Evolutionary conservation across 2,797 vertebrate species (phyloP).

Genomic region (Chiloscyllium punctatum): DNA sequence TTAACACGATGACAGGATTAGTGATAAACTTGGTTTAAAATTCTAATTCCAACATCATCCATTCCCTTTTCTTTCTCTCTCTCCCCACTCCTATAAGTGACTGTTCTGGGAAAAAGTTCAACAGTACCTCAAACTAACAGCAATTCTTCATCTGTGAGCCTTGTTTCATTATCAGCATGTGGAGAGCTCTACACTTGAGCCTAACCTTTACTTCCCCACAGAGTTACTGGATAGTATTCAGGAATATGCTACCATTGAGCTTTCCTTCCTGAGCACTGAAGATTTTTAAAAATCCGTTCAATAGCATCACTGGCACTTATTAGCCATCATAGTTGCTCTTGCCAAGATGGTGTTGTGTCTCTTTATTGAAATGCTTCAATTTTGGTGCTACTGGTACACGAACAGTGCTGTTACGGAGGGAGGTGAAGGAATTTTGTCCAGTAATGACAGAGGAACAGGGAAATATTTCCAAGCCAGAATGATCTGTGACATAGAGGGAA

Average conservation of each 20-base stretch:
- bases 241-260: not conserved
- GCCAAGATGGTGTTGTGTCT: not conserved
- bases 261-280: not conserved
- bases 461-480: not conserved
- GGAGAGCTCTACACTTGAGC: not conserved
- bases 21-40: not conserved
- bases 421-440: not conserved
- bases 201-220: not conserved
- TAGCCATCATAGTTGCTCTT: not conserved
- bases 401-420: not conserved
- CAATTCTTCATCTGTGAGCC: not conserved
- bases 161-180: not conserved
- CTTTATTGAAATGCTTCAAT: not conserved
- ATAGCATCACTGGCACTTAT: not conserved
- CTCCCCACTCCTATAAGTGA: not conserved
- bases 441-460: not conserved
- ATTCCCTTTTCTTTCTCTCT: not conserved
- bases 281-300: not conserved
- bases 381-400: not conserved
- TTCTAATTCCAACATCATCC: not conserved
- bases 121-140: not conserved
- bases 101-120: not conserved
- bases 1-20: slow-evolving; percentile 9
- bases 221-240: not conserved
- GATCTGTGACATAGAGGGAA: not conserved